Base-by-base conservation (phyloP, 92 coral and sea anemone genomes). In the Epizoanthus scotinus region DNA sequence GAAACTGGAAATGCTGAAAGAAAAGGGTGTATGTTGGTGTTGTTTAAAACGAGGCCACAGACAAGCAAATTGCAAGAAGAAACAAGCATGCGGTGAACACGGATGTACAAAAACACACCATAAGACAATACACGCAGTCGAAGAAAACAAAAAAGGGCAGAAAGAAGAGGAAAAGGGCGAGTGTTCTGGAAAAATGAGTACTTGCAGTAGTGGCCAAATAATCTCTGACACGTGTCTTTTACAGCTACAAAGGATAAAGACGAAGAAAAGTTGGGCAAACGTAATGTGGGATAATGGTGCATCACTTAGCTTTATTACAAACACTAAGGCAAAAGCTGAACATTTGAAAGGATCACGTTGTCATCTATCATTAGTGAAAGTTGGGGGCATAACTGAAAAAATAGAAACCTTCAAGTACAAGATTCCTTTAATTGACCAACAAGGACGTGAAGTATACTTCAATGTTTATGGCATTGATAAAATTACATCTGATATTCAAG, bases 261-360 rank as follows among this genome's bases (percentile, higher is more conserved):
- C 86, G 17, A 63, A 34, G n/a, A 47, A 64, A 27, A 86, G 86
- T 9, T 86, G 77, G 70, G 44, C 53, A 4, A 86, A 81, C 42
- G 72, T 86, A 12, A 27, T 73, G 86, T 86, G 83, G 86, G 86
- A 86, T 80, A 86, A 29, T 61, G 74, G 66, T 44, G 78, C 86
- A 25, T 86, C 84, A 19, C 38, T 86, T 5, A 42, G 83, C 12
- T 72, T 86, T 38, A 86, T 82, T 22, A 82, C 90, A 9, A 81
- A 81, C 78, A 58, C 25, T n/a, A 82, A 82, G 22, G 90, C 86
- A 2, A 74, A 81, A 63, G 82, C n/a, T 2, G 81, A 78, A 28
- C 83, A 70, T 8, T 57, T 83, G 28, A 36, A 38, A 2, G 91
- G 91, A 12, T 74, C 53, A 4, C 25, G 3, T 7, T 49, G 63